Evolutionary conservation across 2,888 invertebrate genomes (phyloP).

Genomic region (Aspidapion aeneum): DNA sequence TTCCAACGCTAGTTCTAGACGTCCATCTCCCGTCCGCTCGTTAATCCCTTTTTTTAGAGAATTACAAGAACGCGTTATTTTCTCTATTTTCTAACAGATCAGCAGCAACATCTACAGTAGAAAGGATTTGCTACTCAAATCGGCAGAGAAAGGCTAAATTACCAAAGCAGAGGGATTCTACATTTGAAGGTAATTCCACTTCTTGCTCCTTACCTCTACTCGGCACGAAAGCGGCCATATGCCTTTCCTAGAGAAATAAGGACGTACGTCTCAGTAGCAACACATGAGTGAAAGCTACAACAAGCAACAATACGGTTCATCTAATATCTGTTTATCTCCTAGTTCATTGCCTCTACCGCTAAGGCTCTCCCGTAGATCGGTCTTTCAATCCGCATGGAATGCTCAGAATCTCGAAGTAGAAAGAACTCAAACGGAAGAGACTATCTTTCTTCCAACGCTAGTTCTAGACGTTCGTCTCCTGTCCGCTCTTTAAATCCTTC

Average conservation of each 20-base stretch:
- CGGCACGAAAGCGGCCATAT: conserved; percentile 62
- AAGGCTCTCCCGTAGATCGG: conserved; percentile 52
- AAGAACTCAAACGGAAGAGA: conserved; percentile 47
- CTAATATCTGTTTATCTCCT: conserved; percentile 57
- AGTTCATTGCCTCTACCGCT: conserved; percentile 71
- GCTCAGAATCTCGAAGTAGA: conserved; percentile 19
- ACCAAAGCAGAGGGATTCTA: conserved; percentile 52
- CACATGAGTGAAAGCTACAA: conserved; percentile 53
- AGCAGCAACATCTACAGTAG: no score
- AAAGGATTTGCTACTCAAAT: conserved; percentile 75
- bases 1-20: conserved; percentile 26
- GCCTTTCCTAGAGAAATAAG: conserved; percentile 71
- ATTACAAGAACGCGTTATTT: conserved; percentile 56
- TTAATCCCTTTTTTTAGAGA: conserved; percentile 54
- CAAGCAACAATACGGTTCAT: conserved; percentile 30
- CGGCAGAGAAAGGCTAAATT: conserved; percentile 73
- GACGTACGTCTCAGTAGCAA: conserved; percentile 72
- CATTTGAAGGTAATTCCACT: conserved; percentile 20
- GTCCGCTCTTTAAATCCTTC: conserved; percentile 53
- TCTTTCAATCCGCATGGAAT: conserved; percentile 50
- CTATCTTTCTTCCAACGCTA: conserved; percentile 45
- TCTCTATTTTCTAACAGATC: no score
- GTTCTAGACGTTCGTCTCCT: conserved; percentile 48
- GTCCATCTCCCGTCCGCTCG: conserved; percentile 50
- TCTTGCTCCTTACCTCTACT: conserved; percentile 39